These are phyloP conservation scores for Falco naumanni DNA, from an alignment of 2,797 vertebrate genomes.

Conservation along the genomic window DNA sequence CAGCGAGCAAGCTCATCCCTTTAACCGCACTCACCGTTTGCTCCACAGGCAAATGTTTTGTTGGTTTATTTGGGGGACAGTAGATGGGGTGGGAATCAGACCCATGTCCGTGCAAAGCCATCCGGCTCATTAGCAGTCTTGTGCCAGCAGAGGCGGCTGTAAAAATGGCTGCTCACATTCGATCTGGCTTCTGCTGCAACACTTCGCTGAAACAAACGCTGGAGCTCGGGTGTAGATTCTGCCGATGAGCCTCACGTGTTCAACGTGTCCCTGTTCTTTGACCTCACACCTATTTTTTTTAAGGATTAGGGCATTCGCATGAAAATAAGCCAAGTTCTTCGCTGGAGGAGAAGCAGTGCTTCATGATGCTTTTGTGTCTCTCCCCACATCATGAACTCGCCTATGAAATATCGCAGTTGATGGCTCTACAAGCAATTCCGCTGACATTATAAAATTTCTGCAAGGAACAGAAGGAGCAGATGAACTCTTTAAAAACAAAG, in stretches of 20 bases:
- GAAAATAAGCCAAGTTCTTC: neutral
- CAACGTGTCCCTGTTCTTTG: neutral
- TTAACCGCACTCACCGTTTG: neutral
- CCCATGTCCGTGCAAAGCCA: neutral
- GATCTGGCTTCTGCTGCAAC: neutral
- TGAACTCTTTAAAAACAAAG: constrained; percentile 39
- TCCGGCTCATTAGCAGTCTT: neutral
- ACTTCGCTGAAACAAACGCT: neutral
- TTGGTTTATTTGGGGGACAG: neutral
- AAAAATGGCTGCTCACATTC: constrained; percentile 53
- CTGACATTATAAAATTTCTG: neutral
- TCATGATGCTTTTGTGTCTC: neutral
- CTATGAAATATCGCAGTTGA: neutral
- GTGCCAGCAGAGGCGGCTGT: constrained; percentile 17
- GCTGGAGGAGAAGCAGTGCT: neutral
- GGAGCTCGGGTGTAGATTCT: neutral
- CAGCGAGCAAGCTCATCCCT: neutral
- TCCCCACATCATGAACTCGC: neutral
- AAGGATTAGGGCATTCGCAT: neutral
- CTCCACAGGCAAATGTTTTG: neutral
- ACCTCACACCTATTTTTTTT: constrained; percentile 43
- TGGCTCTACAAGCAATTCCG: neutral
- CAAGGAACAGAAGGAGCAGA: constrained; percentile 23
- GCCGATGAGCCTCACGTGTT: neutral
- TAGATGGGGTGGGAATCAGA: neutral